Evolutionary conservation across 1,140 invertebrate species (phyloP).

Genomic region (Chymomyza costata): DNA sequence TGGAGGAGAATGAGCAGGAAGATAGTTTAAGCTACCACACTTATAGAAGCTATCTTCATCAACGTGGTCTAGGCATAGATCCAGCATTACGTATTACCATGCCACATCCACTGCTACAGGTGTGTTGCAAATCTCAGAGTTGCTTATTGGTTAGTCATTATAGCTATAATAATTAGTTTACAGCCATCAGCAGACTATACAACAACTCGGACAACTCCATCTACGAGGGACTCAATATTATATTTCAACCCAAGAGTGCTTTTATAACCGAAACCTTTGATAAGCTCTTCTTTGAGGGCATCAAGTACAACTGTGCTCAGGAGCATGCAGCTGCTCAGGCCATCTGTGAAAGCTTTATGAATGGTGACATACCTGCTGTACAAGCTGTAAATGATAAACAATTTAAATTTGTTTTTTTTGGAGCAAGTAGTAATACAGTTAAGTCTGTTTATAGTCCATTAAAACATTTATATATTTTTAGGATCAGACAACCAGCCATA

Average conservation of each 20-base stretch:
- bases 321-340: slow-evolving; percentile 82
- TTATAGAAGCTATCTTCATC: slow-evolving; percentile 79
- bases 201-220: slow-evolving; percentile 77
- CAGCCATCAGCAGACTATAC: slow-evolving; percentile 77
- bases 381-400: slow-evolving; percentile 77
- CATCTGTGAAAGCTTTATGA: slow-evolving; percentile 79
- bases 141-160: neutral
- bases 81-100: slow-evolving; percentile 81
- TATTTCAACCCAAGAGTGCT: slow-evolving; percentile 79
- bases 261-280: slow-evolving; percentile 79
- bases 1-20: slow-evolving; percentile 80
- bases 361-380: slow-evolving; percentile 75
- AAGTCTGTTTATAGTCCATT: too few species aligned
- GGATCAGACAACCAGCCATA: slow-evolving; percentile 38
- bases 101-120: slow-evolving; percentile 78
- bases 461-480: too few species aligned
- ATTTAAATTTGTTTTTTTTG: slow-evolving; percentile 81
- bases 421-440: slow-evolving; percentile 77
- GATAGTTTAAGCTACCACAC: slow-evolving; percentile 82
- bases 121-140: too few species aligned
- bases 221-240: slow-evolving; percentile 77
- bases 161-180: slow-evolving; percentile 40
- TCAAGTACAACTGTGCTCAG: slow-evolving; percentile 80
- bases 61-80: slow-evolving; percentile 78
- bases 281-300: slow-evolving; percentile 81